Percentiles rank a stretch among this genome's conserved stretches.
Evolutionary conservation across 2,113 vertebrate genomes (phyloP).

Genomic region (Microtus richardsoni): DNA sequence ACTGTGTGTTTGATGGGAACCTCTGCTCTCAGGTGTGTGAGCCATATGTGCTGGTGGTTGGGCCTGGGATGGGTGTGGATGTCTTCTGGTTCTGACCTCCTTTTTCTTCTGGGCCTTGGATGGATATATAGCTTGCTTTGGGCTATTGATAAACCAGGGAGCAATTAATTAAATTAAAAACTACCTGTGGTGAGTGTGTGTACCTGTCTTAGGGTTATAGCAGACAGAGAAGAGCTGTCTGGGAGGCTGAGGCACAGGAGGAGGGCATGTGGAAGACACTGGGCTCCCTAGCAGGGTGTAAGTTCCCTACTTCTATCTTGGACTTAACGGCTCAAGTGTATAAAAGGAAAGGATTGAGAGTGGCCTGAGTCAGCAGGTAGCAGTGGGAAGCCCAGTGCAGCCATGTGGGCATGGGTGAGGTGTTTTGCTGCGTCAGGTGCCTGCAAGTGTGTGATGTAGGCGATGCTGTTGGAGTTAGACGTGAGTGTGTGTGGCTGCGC

Average conservation of each 20-base stretch:
- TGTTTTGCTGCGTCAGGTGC: neutral
- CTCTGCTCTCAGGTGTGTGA: neutral
- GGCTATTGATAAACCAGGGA: neutral
- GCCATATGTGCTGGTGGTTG: neutral
- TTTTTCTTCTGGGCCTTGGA: neutral
- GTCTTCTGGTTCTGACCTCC: neutral
- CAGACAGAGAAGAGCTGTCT: too few species aligned
- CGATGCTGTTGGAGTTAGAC: too few species aligned
- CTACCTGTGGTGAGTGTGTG: neutral
- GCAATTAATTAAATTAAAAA: neutral
- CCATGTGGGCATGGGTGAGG: neutral
- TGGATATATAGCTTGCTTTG: neutral
- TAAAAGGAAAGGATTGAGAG: neutral
- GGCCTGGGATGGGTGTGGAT: neutral
- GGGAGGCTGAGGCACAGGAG: neutral
- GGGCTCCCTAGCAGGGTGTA: neutral
- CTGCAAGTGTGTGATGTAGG: too few species aligned
- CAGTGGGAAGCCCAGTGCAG: too few species aligned
- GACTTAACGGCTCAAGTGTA: neutral
- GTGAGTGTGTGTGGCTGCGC: too few species aligned
- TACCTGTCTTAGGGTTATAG: neutral
- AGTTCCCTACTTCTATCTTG: neutral
- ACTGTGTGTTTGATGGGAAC: neutral
- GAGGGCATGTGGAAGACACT: neutral
- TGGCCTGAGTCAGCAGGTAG: neutral